Evolutionary conservation across 2,797 vertebrate species (phyloP).

Genomic region (Notolepis coatsorum): DNA sequence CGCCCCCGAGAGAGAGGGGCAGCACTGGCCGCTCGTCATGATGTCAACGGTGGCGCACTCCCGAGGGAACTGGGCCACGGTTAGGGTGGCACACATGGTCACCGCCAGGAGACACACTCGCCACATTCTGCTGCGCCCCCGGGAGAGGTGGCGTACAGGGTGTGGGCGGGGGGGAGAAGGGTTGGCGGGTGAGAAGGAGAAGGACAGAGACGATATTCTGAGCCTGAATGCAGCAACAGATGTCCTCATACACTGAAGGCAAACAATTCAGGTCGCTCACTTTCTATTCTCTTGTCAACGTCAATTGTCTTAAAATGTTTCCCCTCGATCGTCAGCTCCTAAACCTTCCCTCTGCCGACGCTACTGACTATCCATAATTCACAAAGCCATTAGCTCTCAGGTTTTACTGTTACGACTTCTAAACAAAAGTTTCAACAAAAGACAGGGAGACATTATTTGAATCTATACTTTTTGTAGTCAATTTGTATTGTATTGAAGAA

Average conservation of each 20-base stretch:
- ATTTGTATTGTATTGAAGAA: conserved; percentile 56
- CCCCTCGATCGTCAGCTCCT: conserved; percentile 38
- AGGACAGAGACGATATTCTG: background rate
- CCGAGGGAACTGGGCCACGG: conserved; percentile 89
- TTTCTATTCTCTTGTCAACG: conserved; percentile 53
- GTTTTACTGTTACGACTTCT: conserved; percentile 50
- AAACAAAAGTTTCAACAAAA: conserved; percentile 57
- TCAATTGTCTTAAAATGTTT: conserved; percentile 40
- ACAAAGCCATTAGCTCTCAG: conserved; percentile 68
- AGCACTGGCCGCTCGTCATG: conserved; percentile 87
- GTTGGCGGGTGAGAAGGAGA: conserved; percentile 1
- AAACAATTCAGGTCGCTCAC: conserved; percentile 23
- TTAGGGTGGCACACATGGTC: conserved; percentile 48
- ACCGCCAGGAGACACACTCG: conserved; percentile 56
- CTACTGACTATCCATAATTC: conserved; percentile 68
- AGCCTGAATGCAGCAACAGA: background rate
- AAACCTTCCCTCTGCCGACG: conserved; percentile 48
- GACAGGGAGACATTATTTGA: conserved; percentile 30
- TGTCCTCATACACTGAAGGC: conserved; percentile 14
- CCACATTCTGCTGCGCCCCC: conserved; percentile 61
- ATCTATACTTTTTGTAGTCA: conserved; percentile 29
- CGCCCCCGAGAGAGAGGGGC: conserved; percentile 84
- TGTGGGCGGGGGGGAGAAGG: background rate
- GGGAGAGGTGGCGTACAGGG: background rate
- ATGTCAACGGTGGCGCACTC: conserved; percentile 83